Base-by-base conservation (phyloP, 2,888 invertebrate species). In the Platycnemis pennipes region DNA sequence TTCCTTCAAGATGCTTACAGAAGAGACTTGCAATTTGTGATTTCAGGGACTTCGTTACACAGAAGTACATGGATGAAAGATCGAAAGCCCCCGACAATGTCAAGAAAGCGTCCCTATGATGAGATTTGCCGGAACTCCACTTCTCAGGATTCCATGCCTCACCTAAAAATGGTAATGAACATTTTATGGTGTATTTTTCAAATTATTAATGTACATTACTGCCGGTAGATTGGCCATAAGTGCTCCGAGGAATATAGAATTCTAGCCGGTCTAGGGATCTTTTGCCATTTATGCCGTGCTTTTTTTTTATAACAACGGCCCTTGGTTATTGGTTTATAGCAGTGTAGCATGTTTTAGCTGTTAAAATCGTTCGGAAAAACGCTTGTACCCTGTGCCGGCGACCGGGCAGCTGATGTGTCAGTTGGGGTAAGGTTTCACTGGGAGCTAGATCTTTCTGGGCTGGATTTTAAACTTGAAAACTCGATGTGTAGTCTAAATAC, bases 21-120 rank as follows among this genome's bases (percentile, higher is more conserved):
- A 31, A 77, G 42, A 69, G 44, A 56, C 56, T 16, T 45, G 19
- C 45, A 63, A 91, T n/a, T 63, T 63, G 42, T 91, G 91, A 26
- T 91, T 91, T 91, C 63, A 91, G 91, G 91, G 63, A n/a, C 91
- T 91, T 91, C 91, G n/a, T 69, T 63, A 19, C 56, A 56, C 31
- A 91, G 69, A 42, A 91, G 91, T 91, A 63, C 91, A 91, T 91
- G 91, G 91, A 91, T 44, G 91, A 91, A 91, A 91, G 63, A 91
- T 91, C 91, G 91, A 91, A 91, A 69, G 69, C 63, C n/a, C 26
- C 87, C 91, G 56, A 91, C 91, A 91, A 91, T 91, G 91, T 91
- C 91, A 91, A 91, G 91, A 91, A 91, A 91, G 91, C 91, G 91
- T 91, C 91, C 91, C 69, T 91, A 91, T 91, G 91, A 91, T 91